phyloP scores from a whole-genome alignment of 2,888 invertebrate species.

The Leptopilina syphax region DNA sequence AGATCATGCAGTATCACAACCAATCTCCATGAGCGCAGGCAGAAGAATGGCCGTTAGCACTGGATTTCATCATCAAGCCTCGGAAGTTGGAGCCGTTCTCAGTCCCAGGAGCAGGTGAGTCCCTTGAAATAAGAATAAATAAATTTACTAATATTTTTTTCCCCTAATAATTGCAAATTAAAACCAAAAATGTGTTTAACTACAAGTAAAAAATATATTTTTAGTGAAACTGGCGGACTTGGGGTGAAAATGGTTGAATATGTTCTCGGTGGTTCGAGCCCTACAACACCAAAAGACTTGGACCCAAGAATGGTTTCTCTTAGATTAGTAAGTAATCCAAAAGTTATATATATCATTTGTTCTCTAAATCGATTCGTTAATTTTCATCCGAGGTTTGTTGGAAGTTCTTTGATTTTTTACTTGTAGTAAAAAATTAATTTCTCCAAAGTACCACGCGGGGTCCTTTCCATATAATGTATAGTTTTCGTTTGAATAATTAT shows the following conservation, averaged over 20 bases:
- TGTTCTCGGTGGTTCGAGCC: constrained; percentile 95
- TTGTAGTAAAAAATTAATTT: too few species aligned
- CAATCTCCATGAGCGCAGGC: constrained; percentile 87
- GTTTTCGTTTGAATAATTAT: too few species aligned
- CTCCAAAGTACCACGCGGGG: too few species aligned
- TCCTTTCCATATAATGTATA: too few species aligned
- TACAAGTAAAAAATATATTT: constrained; percentile 46
- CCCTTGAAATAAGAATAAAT: too few species aligned
- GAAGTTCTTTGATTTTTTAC: too few species aligned
- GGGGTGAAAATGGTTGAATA: constrained; percentile 99
- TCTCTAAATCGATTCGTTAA: too few species aligned
- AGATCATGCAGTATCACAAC: constrained; percentile 85
- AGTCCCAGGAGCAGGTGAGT: constrained; percentile 75
- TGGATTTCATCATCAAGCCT: constrained; percentile 74
- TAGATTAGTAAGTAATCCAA: constrained; percentile 71
- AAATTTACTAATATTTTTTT: too few species aligned
- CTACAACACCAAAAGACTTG: constrained; percentile 80
- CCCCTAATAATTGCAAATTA: too few species aligned
- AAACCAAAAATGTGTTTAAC: constrained; percentile 28
- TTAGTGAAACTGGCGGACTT: constrained; percentile 92
- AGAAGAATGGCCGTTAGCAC: constrained; percentile 82
- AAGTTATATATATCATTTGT: too few species aligned
- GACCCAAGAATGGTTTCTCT: constrained; percentile 74
- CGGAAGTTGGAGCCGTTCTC: constrained; percentile 75
- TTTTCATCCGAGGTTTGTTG: too few species aligned